Evolutionary conservation across 1,140 invertebrate species (phyloP), one percentile per base, ranked within the genome.

Genomic region (Probaryconus sp.): DNA sequence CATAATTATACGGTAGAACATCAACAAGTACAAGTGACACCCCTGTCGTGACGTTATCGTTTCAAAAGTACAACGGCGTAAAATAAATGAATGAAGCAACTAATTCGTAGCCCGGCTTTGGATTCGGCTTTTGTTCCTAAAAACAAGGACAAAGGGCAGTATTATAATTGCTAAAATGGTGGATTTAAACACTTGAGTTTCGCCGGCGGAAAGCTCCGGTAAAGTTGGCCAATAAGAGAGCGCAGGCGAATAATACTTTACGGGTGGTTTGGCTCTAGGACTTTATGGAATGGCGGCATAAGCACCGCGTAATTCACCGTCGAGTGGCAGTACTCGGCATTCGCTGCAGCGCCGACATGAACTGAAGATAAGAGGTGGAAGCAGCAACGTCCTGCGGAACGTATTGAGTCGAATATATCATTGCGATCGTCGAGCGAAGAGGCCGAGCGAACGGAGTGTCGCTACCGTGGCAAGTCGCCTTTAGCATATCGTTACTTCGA

Each of bases 401-500:
- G 47, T 77, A 79, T 81, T 53, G 69, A 72, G 68, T 33, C 60
- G 73, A 79, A 76, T 74, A 74, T 77, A 80, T 80, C 79, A 80
- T 77, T 43, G 65, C 40, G 47, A 35, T 45, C 67, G 56, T 10
- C 28, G 64, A 72, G 31, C 60, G 74, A 38, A 42, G 68, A 71
- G 63, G 28, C 48, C 51, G 42, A 67, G 37, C 38, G 53, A 38
- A 58, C 37, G 20, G 5, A 13, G 53, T 31, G 45, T 51, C 48
- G 47, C 74, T 45, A 71, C 47, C 53, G 42, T 69, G 13, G 7
- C 45, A 3, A 51, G 50, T 63, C 33, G 64, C 76, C 79, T 83
- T 84, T 81, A 82, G 82, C 83, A 83, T 84, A 84, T 82, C 82
- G 82, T 84, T 83, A 83, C 83, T 81, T 77, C 56, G 73, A 55